Evolutionary conservation across 1,140 invertebrate genomes (phyloP), one percentile per base, ranked within the genome.

Genomic region (Bombus confusus): DNA sequence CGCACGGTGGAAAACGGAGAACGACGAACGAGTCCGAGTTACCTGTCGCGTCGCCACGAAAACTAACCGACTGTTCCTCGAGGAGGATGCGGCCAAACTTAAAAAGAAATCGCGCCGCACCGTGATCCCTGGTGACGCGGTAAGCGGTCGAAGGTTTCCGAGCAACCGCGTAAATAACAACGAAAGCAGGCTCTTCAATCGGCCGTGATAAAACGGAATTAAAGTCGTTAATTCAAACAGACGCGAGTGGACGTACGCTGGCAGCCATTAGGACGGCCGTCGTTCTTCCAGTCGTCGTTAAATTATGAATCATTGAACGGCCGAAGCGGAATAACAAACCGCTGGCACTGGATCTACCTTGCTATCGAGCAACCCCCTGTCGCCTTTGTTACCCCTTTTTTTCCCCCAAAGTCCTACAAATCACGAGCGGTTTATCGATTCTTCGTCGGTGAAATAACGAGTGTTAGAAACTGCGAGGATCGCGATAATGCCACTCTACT

Each of bases 291-390:
- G 13, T 3, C 39, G 25, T 59, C 76, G 8, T 88, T 82, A 69
- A 78, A 88, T 86, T 28, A 76, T 88, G 80, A 88, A 89, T 89
- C 68, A 89, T 88, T 89, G 84, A 89, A 73, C n/a, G 18, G 59
- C 18, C 3, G 39, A 41, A 64, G 77, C n/a, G 69, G 77, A 85
- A 88, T 80, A 87, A 87, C 66, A 88, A 15, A 34, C 12, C 25
- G 34, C 1, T 13, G 0, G 0, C 31, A n/a, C 22, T 52, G 34
- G 62, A 81, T 64, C 47, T 79, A 37, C 5, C 28, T 47, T 69
- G 9, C 15, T 57, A 71, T 80, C 80, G 62, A 28, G 10, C 57
- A 64, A 64, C 1, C 10, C 1, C 10, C 39, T 10, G 31, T 25
- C 31, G n/a, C 18, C 13, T 75, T 75, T 28, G n/a, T 52, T 34